Base-by-base conservation (phyloP, 2,888 invertebrate genomes). In the Drosophila longiperda region DNA sequence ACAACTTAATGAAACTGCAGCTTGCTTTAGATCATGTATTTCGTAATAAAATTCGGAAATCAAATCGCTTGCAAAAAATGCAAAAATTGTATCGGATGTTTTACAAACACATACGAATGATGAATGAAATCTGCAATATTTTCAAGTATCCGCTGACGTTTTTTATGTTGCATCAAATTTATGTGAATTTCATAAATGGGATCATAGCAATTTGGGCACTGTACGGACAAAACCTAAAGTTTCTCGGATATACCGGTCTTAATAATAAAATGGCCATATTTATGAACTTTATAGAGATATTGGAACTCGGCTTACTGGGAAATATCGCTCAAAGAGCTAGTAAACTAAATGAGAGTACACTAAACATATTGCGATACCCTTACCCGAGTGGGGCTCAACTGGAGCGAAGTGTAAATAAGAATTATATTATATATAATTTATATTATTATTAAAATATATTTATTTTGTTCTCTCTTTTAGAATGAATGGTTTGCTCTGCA, bases 401-500 rank as follows among this genome's bases (percentile, higher is more conserved):
- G 12, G 66, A 70, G 2, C 54, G 69, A 33, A 63, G 33, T n/a
- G 80, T 1, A 0, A 3, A 20, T 26, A 40, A 5, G 6, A 11
- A 12, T 45, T 45, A 12, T 3, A 29, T 29, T 4, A 20, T 29
- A 29, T 45, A 23, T 42, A 42, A 11, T 48, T 4, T 48, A 6
- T 7, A n/a, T n/a, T n/a, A n/a, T n/a, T n/a, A n/a, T n/a, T n/a
- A n/a, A n/a, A n/a, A n/a, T n/a, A n/a, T n/a, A 9, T 1, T 36
- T 34, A 7, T 2, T n/a, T 11, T 15, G n/a, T 59, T 29, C 12
- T n/a, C 29, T 23, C 5, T 64, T 49, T 12, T 33, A 80, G 79
- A 50, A 55, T n/a, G 50, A 78, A 6, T 71, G 74, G 70, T 34
- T 81, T 12, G 63, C 63, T 0, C 34, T 80, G 23, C 79, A 81